Percentiles rank a stretch among this genome's conserved stretches.
Conservation (phyloP, 2,797 vertebrate species). For the Macropus fuliginosus region DNA sequence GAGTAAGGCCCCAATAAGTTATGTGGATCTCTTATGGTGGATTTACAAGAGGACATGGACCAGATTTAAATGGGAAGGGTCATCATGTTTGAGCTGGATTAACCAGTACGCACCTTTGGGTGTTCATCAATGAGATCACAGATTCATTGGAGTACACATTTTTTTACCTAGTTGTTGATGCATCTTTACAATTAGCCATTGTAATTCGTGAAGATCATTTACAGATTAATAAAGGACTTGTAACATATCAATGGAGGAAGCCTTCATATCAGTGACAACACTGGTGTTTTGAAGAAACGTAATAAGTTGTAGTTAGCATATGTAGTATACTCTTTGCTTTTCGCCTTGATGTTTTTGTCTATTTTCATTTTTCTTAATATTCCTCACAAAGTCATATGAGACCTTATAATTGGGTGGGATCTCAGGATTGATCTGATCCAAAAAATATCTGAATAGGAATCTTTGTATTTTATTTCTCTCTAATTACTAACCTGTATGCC, state of each 20-base stretch:
- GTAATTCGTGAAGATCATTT: background rate
- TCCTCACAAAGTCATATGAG: background rate
- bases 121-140: background rate
- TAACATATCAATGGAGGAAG: background rate
- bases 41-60: background rate
- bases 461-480: background rate
- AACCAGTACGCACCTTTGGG: background rate
- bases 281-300: background rate
- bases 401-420: background rate
- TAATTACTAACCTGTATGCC: background rate
- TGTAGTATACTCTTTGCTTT: background rate
- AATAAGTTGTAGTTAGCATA: background rate
- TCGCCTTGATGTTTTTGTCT: background rate
- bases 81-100: background rate
- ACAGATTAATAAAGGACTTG: background rate
- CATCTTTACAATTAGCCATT: background rate
- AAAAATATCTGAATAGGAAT: background rate
- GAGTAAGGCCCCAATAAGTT: background rate
- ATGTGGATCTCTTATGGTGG: background rate
- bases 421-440: background rate
- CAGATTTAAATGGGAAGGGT: background rate
- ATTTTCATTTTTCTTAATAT: background rate
- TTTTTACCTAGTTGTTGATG: background rate
- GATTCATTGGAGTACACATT: background rate
- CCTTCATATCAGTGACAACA: background rate